These are phyloP conservation scores for Chelonia mydas DNA, from an alignment of 2,797 vertebrate genomes.

Conservation along the genomic window DNA sequence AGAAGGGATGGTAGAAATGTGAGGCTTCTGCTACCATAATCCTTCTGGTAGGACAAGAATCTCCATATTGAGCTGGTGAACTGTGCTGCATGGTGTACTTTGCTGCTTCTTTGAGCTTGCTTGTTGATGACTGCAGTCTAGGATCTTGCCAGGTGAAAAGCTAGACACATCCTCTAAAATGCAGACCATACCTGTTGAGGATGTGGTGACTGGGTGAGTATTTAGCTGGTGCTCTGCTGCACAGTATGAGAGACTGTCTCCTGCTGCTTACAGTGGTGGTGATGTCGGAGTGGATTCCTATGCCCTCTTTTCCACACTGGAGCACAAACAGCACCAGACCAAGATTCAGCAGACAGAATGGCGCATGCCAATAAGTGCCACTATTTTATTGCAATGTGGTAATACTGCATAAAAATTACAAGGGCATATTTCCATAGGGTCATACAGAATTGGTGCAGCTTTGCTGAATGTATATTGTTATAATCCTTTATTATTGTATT, in stretches of 20 bases:
- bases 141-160: background rate
- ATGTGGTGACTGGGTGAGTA: too few relatives aligned
- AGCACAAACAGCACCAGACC: background rate
- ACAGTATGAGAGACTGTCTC: too few relatives aligned
- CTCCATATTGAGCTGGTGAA: background rate
- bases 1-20: background rate
- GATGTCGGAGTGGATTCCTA: background rate
- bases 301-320: background rate
- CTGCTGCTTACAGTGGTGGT: background rate
- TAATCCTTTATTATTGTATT: background rate
- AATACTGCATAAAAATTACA: background rate
- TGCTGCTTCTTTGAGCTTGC: background rate
- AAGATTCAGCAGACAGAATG: background rate
- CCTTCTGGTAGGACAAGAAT: background rate
- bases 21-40: background rate
- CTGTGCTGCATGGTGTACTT: background rate
- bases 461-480: background rate
- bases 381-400: background rate
- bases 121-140: background rate
- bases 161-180: background rate
- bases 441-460: background rate
- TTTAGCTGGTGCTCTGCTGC: too few relatives aligned
- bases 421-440: background rate
- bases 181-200: background rate
- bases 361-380: too few relatives aligned